A percentile compares a stretch with the other conserved stretches of the same genome.
Evolutionary conservation across 1,140 invertebrate genomes (phyloP).

Genomic region (Campoletis sonorensis): DNA sequence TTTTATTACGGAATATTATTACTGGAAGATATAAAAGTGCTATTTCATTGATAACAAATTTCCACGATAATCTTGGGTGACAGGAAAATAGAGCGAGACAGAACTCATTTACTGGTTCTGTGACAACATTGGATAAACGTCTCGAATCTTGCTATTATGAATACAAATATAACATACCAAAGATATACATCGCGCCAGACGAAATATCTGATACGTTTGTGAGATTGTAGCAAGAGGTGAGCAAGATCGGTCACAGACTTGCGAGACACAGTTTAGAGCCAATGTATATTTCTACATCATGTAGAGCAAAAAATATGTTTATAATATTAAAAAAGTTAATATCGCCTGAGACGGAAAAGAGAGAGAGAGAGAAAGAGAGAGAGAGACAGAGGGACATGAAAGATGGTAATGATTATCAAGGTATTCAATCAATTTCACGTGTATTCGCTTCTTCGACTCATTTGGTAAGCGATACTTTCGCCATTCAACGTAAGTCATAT

Average conservation of each 20-base stretch:
- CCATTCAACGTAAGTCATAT: not conserved
- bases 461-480: slow-evolving; percentile 17
- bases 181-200: not conserved
- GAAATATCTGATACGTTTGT: slow-evolving; percentile 6
- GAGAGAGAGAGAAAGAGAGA: not conserved
- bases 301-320: slow-evolving; percentile 5
- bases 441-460: not conserved
- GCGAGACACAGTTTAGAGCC: not conserved
- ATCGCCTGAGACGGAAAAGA: not conserved
- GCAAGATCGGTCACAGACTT: slow-evolving; percentile 2
- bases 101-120: not conserved
- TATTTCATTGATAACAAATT: not conserved
- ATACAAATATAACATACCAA: not conserved
- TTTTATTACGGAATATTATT: slow-evolving; percentile 8
- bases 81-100: not conserved
- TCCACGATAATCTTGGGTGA: not conserved
- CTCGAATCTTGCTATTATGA: not conserved
- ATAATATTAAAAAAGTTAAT: not conserved
- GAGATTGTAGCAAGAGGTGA: slow-evolving; percentile 23
- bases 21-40: not conserved
- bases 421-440: slow-evolving; percentile 32
- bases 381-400: no score
- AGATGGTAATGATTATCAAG: slow-evolving; percentile 34
- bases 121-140: not conserved
- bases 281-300: slow-evolving; percentile 6